Evolutionary conservation across 2,113 vertebrate genomes (phyloP).

Genomic region (Ramphastos sulfuratus): DNA sequence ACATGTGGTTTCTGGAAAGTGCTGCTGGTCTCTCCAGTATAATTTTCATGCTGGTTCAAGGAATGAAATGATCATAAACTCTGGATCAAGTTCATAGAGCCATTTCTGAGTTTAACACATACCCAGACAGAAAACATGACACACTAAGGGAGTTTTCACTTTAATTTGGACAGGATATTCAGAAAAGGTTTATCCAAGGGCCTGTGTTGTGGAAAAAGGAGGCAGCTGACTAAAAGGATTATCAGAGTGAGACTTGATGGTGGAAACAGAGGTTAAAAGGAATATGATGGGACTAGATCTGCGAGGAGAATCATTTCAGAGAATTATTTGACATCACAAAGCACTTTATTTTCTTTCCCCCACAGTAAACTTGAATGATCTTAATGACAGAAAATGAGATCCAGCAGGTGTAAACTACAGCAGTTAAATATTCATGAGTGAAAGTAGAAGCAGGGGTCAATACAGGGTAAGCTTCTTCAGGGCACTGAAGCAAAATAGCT

Average conservation of each 20-base stretch:
- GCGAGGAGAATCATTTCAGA: neutral
- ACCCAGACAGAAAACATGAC: neutral
- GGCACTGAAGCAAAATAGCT: neutral
- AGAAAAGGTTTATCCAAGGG: neutral
- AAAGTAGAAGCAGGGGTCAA: constrained; percentile 15
- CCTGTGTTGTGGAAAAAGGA: neutral
- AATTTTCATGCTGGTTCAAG: neutral
- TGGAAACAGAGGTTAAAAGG: neutral
- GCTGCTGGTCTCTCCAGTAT: neutral
- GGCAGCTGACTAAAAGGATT: neutral
- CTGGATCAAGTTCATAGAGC: neutral
- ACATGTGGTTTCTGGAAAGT: neutral
- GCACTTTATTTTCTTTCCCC: constrained; percentile 3
- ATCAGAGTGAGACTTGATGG: neutral
- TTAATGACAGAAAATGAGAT: constrained; percentile 26
- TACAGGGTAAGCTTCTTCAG: neutral
- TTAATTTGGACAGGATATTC: neutral
- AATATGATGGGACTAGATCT: neutral
- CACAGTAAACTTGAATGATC: neutral
- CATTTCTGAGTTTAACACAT: neutral
- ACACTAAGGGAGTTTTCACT: neutral
- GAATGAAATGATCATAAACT: neutral
- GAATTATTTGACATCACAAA: constrained; percentile 2
- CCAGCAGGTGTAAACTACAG: constrained; percentile 7
- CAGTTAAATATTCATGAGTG: neutral